phyloP scores from a whole-genome alignment of 2,113 vertebrate genomes.

The Pungitius pungitius region DNA sequence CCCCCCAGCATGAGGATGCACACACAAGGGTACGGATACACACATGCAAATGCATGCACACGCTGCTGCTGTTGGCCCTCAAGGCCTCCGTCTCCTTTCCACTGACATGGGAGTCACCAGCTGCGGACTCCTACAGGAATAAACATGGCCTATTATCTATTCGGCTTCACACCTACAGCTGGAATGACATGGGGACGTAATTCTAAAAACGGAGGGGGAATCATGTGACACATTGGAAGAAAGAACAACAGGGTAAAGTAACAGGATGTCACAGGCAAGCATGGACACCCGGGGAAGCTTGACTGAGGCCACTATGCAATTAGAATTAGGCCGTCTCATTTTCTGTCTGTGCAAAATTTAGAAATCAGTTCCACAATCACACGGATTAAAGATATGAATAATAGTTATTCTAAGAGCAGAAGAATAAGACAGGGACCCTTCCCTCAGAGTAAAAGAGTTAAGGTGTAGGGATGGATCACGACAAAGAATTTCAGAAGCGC shows the following conservation, averaged over 20 bases:
- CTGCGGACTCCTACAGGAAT: slow-evolving; percentile 66
- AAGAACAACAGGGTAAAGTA: background rate
- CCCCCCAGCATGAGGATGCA: slow-evolving; percentile 62
- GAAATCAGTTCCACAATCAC: background rate
- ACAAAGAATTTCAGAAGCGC: background rate
- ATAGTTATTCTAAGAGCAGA: background rate
- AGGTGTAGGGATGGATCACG: background rate
- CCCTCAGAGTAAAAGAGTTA: background rate
- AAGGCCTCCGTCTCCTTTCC: slow-evolving; percentile 63
- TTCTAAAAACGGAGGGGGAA: slow-evolving; percentile 14
- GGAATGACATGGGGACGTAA: slow-evolving; percentile 13
- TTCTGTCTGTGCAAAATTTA: background rate
- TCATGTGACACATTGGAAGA: background rate
- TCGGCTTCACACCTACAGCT: slow-evolving; percentile 20
- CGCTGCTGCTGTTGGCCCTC: slow-evolving; percentile 42
- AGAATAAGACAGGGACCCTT: background rate
- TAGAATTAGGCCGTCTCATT: background rate
- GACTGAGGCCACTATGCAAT: background rate
- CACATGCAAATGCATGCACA: slow-evolving; percentile 13
- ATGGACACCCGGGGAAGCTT: background rate
- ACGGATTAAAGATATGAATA: background rate
- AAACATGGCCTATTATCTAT: slow-evolving; percentile 43
- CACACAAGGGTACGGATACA: slow-evolving; percentile 21
- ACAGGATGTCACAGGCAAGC: background rate
- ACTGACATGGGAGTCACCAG: slow-evolving; percentile 67